Conservation (phyloP, 2,888 invertebrate species). For the Aphrophora alni region DNA sequence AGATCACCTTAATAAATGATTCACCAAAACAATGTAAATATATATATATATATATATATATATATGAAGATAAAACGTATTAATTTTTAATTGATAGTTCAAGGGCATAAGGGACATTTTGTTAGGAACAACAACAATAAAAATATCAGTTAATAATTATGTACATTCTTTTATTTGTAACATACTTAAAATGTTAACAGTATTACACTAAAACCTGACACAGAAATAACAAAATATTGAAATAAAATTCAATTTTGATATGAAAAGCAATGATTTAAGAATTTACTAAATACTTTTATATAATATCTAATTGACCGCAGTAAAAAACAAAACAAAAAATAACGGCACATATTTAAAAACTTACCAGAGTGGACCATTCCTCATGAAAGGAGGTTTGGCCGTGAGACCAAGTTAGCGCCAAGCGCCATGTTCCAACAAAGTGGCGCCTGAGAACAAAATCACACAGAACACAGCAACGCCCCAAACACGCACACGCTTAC, state of each 20-base stretch:
- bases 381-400: slow-evolving; percentile 2
- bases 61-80: too few species aligned
- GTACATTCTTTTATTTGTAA: too few species aligned
- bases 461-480: slow-evolving; percentile 21
- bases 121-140: too few species aligned
- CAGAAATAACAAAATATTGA: neutral
- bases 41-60: too few species aligned
- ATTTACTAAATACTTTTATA: neutral
- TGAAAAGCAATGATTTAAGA: neutral
- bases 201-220: neutral
- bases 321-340: neutral
- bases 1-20: too few species aligned
- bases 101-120: too few species aligned
- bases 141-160: too few species aligned
- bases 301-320: neutral
- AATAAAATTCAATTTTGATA: neutral
- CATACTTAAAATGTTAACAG: too few species aligned
- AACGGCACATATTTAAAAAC: neutral
- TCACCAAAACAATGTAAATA: too few species aligned
- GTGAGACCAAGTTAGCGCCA: neutral
- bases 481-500: slow-evolving; percentile 19
- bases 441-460: slow-evolving; percentile 18
- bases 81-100: too few species aligned
- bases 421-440: neutral
- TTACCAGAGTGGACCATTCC: neutral